These are phyloP conservation scores for Oscheius onirici DNA, from an alignment of 2,888 invertebrate species.

Conservation along the genomic window DNA sequence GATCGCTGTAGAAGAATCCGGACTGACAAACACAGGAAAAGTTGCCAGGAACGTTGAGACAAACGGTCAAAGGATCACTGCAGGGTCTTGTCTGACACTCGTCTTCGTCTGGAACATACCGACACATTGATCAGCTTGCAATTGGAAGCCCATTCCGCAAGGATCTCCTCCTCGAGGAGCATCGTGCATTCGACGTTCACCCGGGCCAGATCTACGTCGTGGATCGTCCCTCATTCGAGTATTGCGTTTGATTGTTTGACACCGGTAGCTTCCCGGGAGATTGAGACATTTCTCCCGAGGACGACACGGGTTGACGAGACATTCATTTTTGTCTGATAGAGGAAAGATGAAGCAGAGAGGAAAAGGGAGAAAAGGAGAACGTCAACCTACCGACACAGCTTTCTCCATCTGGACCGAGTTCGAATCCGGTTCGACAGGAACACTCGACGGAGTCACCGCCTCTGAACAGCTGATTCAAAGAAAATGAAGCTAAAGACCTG, in stretches of 20 bases:
- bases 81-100: conserved; percentile 42
- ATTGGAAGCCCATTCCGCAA: conserved; percentile 19
- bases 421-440: conserved; percentile 66
- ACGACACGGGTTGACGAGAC: conserved; percentile 32
- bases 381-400: conserved; percentile 64
- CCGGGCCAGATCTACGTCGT: conserved; percentile 32
- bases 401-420: conserved; percentile 65
- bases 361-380: background rate
- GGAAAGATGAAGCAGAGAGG: background rate
- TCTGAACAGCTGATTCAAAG: conserved; percentile 23
- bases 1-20: conserved; percentile 73
- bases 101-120: conserved; percentile 42
- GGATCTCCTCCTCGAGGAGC: background rate
- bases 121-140: conserved; percentile 8
- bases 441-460: conserved; percentile 66
- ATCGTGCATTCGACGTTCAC: conserved; percentile 17
- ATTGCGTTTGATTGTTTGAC: conserved; percentile 72
- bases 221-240: conserved; percentile 32
- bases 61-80: conserved; percentile 71
- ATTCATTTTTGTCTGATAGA: conserved; percentile 46
- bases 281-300: conserved; percentile 56
- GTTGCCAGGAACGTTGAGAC: conserved; percentile 80
- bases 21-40: conserved; percentile 79
- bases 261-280: conserved; percentile 80
- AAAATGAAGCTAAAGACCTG: conserved; percentile 31